Percentiles rank a stretch among this genome's conserved stretches.
phyloP scores from a whole-genome alignment of 1,140 invertebrate species.

The Zaprionus camerounensis region DNA sequence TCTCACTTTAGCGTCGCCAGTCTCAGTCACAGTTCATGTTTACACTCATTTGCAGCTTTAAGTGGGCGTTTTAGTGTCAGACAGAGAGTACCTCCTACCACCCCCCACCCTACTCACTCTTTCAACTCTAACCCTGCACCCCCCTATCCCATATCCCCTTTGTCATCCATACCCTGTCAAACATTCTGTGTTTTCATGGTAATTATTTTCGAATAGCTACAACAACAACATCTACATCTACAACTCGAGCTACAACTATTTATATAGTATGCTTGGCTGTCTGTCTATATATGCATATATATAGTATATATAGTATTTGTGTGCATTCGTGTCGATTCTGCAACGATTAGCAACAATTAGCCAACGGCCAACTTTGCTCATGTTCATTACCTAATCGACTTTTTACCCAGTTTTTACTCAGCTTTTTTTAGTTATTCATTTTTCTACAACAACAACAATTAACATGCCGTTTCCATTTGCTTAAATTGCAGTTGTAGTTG shows the following conservation, averaged over 20 bases:
- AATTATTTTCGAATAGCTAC: constrained; percentile 63
- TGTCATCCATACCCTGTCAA: background rate
- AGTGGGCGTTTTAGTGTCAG: constrained; percentile 64
- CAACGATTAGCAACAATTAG: constrained; percentile 79
- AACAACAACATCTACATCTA: background rate
- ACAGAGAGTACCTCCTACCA: constrained; percentile 3
- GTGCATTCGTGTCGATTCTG: constrained; percentile 69
- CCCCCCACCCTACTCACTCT: constrained; percentile 9
- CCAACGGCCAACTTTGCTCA: constrained; percentile 48
- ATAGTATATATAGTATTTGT: constrained; percentile 34
- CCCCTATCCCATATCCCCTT: background rate
- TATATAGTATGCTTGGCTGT: constrained; percentile 4
- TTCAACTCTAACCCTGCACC: background rate
- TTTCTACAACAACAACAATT: constrained; percentile 55
- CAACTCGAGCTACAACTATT: constrained; percentile 2
- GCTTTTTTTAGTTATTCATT: constrained; percentile 24
- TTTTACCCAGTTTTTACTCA: constrained; percentile 27
- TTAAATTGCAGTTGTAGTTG: constrained; percentile 34
- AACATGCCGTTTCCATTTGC: constrained; percentile 73
- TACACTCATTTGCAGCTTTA: constrained; percentile 37
- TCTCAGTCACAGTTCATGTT: constrained; percentile 45
- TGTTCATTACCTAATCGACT: constrained; percentile 76
- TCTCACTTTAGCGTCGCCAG: background rate
- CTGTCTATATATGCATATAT: background rate
- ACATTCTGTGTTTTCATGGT: constrained; percentile 62